These are phyloP conservation scores for Alaudala cheleensis DNA, from an alignment of 2,113 vertebrate species.

Conservation along the genomic window DNA sequence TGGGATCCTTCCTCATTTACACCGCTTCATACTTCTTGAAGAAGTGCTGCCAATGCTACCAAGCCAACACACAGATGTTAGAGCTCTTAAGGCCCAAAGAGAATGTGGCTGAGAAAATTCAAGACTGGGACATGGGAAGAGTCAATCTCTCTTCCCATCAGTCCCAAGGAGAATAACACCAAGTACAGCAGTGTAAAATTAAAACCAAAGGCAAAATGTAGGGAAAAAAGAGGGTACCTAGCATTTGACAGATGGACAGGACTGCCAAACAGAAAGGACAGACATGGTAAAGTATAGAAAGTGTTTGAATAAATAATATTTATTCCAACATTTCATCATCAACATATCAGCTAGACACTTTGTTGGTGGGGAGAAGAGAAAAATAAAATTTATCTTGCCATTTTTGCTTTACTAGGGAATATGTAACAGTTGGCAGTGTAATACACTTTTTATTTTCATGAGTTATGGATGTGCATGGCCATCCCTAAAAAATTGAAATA, in stretches of 20 bases:
- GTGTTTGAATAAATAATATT: slow-evolving; percentile 1
- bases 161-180: neutral
- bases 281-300: neutral
- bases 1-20: slow-evolving; percentile 19
- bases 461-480: slow-evolving; percentile 74
- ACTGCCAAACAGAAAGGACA: neutral
- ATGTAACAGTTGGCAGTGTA: slow-evolving; percentile 75
- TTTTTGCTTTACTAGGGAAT: slow-evolving; percentile 74
- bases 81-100: slow-evolving; percentile 36
- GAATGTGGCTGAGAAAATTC: slow-evolving; percentile 14
- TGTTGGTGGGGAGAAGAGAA: slow-evolving; percentile 48
- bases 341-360: slow-evolving; percentile 34
- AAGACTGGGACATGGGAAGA: neutral
- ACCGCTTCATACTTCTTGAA: neutral
- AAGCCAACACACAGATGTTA: slow-evolving; percentile 46
- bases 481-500: slow-evolving; percentile 76
- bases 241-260: neutral
- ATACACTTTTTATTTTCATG: slow-evolving; percentile 77
- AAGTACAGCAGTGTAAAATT: neutral
- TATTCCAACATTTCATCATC: slow-evolving; percentile 40
- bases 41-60: neutral
- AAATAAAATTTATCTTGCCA: slow-evolving; percentile 74
- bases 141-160: neutral
- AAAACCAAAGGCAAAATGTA: neutral
- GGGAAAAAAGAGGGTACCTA: neutral